phyloP scores from a whole-genome alignment of 2,113 vertebrate species.

The Crotalus viridis region DNA sequence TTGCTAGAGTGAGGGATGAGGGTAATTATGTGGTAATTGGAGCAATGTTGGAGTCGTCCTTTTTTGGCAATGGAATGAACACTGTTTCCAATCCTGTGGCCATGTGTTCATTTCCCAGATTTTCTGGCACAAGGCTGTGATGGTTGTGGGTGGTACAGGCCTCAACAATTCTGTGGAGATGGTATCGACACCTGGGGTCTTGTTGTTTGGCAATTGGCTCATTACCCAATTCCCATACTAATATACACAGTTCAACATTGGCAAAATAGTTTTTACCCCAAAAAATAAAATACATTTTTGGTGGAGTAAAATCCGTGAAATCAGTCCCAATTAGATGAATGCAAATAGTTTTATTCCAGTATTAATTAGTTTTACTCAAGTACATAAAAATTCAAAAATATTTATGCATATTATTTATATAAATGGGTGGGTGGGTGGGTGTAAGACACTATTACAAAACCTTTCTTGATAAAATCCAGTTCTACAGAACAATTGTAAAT shows the following conservation, averaged over 20 bases:
- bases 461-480: not conserved
- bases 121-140: not conserved
- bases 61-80: not conserved
- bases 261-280: not conserved
- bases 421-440: constrained; percentile 5
- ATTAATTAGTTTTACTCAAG: not conserved
- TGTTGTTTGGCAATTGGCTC: not conserved
- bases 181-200: not conserved
- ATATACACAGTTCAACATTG: not conserved
- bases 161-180: not conserved
- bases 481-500: not conserved
- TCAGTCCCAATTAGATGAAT: not conserved
- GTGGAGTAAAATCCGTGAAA: not conserved
- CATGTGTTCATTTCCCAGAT: not conserved
- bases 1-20: not conserved
- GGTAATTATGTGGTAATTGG: not conserved
- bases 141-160: not conserved
- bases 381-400: not conserved
- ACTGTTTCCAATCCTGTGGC: not conserved
- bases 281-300: not conserved
- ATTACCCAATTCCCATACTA: not conserved
- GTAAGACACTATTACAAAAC: not conserved
- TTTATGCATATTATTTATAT: constrained; percentile 14
- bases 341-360: not conserved
- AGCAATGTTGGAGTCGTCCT: not conserved